Base-by-base conservation (phyloP, 2,888 invertebrate species). In the Caenorhabditis zanzibari region DNA sequence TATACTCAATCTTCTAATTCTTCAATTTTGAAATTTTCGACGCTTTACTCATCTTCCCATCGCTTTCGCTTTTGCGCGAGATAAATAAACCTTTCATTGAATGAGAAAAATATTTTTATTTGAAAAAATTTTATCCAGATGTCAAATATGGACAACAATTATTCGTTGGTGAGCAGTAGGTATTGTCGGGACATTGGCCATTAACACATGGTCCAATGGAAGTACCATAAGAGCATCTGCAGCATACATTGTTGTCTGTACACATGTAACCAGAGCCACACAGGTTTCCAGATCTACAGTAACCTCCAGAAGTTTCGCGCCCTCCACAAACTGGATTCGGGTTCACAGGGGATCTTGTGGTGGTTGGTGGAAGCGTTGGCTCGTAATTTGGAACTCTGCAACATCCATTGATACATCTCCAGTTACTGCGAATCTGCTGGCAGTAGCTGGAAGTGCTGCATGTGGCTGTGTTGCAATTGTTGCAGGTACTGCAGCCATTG, bases 221-320 rank as follows among this genome's bases (percentile, higher is more conserved):
- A 19, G 86, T 86, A 66, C 86, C 86, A 64, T 83, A 85, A 0
- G 86, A 76, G 54, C 86, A 86, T 41, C 86, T 66, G 52, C 86
- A 86, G 76, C 86, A 86, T 2, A 86, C 80, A 58, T 85, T 83
- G 72, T 83, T 82, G 19, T 77, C 80, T 1, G 77, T 86, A 75
- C 86, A 86, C 80, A 85, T 61, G 77, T 85, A 86, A 61, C 86
- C 86, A 32, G 80, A 47, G 38, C 79, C 84, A 66, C 86, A 86
- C 9, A 59, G 47, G 22, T 79, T 82, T 38, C 84, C 84, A 41
- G 84, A 49, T 58, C 84, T 63, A 52, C 86, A 86, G 69, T 83
- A 86, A 10, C 86, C 86, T n/a, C 86, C 86, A 54, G 85, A 85
- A 47, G 82, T 83, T 80, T 86, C 86, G 63, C 86, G 86, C 32